Percentiles rank a stretch among this genome's conserved stretches.
Evolutionary conservation across 1,140 invertebrate genomes (phyloP).

Genomic region (Melipona quadrifasciata): DNA sequence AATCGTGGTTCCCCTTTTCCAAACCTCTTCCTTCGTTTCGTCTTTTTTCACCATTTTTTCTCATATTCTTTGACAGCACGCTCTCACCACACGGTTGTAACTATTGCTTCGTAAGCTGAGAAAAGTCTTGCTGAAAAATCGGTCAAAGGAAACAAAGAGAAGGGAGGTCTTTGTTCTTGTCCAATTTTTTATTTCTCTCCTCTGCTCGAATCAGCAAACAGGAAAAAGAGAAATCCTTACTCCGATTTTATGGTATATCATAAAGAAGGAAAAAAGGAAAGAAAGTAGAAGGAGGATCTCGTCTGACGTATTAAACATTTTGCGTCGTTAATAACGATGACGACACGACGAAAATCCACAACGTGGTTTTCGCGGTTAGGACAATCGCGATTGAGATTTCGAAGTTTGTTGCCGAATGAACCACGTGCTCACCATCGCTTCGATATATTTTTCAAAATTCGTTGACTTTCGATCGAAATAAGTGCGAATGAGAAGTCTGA

Average conservation of each 20-base stretch:
- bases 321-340: not conserved
- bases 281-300: not conserved
- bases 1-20: not conserved
- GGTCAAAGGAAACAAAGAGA: conserved; percentile 45
- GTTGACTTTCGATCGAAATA: not conserved
- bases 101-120: conserved; percentile 38
- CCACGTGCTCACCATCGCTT: conserved; percentile 7
- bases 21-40: no score
- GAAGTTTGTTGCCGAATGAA: not conserved
- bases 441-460: not conserved
- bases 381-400: not conserved
- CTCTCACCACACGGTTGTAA: conserved; percentile 35
- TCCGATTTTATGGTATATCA: conserved; percentile 9
- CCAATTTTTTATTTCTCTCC: conserved; percentile 38
- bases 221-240: not conserved
- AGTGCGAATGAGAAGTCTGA: not conserved
- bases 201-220: not conserved
- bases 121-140: conserved; percentile 35
- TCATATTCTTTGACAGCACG: not conserved
- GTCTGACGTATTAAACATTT: conserved; percentile 8
- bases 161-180: conserved; percentile 30
- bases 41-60: not conserved
- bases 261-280: not conserved
- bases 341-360: conserved; percentile 8
- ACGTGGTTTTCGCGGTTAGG: not conserved